Evolutionary conservation across 2,113 vertebrate genomes (phyloP), one percentile per base, ranked within the genome.

Genomic region (Argyrosomus japonicus): DNA sequence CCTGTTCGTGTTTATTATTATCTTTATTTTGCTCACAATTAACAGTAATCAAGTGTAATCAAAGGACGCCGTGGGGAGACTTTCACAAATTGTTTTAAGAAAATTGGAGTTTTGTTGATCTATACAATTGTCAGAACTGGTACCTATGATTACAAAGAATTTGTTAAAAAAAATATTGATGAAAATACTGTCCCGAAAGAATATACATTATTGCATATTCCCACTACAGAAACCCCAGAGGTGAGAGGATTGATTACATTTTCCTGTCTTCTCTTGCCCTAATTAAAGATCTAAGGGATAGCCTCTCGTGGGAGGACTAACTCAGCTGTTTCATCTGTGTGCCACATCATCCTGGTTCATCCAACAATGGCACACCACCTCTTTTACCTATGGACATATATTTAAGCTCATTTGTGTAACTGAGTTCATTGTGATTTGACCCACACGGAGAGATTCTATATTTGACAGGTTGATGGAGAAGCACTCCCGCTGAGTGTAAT

Each of bases 91-190:
- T 51, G 7, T n/a, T 18, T 0, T 1, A 18, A 62, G 3, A 27
- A 21, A 18, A 56, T 58, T 63, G 58, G 4, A 8, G 3, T 11
- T 63, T 68, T 54, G 17, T 4, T 77, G 48, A 71, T 67, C 15
- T 29, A 14, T 40, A 2, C 32, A 77, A 83, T 6, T 69, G 53
- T 51, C 6, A 27, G 19, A 25, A n/a, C 29, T 56, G 0, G 27
- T 58, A 67, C 60, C 18, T 67, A 54, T 4, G 64, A 79, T 70
- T 45, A 63, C 47, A 68, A 68, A 77, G 82, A 67, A 51, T 83
- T 85, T 81, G 71, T 79, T 95, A 95, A 96, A 96, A 95, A 94
- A 94, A 96, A 85, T 93, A 92, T 87, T 86, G 88, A 91, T 90
- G 73, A 80, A 85, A 72, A 63, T 25, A n/a, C 10, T 0, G 25